Evolutionary conservation across 2,113 vertebrate species (phyloP).

Genomic region (Boulengeromyrus knoepffleri): DNA sequence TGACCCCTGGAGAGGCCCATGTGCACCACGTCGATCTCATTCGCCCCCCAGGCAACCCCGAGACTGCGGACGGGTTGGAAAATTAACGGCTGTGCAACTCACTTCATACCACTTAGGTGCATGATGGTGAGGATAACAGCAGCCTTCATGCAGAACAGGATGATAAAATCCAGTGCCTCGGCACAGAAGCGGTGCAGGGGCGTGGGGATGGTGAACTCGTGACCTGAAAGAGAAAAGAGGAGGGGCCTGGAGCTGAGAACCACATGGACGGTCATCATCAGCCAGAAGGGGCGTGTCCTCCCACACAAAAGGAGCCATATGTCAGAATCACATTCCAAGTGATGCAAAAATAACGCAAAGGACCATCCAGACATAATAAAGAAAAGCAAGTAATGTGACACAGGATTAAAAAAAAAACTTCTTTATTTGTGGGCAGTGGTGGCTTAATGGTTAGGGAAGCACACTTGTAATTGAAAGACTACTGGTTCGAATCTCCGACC

Average conservation of each 20-base stretch:
- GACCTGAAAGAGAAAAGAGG: slow-evolving; percentile 56
- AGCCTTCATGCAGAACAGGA: slow-evolving; percentile 90
- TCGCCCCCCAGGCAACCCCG: not conserved
- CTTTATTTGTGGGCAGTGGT: no score
- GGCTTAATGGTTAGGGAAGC: no score
- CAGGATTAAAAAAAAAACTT: not conserved
- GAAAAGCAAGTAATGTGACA: not conserved
- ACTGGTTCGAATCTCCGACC: no score
- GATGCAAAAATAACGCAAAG: not conserved
- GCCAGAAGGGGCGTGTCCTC: not conserved
- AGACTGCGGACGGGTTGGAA: not conserved
- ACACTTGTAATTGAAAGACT: no score
- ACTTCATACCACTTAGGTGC: slow-evolving; percentile 94
- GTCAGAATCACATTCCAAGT: not conserved
- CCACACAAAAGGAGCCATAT: not conserved
- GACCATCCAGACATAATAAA: not conserved
- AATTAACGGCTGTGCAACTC: slow-evolving; percentile 51
- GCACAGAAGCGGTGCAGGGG: slow-evolving; percentile 85
- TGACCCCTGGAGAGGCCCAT: not conserved
- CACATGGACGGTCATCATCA: not conserved
- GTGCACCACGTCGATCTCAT: not conserved
- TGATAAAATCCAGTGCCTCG: slow-evolving; percentile 92
- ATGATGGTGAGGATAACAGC: slow-evolving; percentile 87
- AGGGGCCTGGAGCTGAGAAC: not conserved
- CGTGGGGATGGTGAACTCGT: slow-evolving; percentile 83